A percentile compares a stretch with the other conserved stretches of the same genome.
These are phyloP conservation scores for Drosophila infuscata DNA, from an alignment of 2,888 invertebrate genomes.

Conservation along the genomic window DNA sequence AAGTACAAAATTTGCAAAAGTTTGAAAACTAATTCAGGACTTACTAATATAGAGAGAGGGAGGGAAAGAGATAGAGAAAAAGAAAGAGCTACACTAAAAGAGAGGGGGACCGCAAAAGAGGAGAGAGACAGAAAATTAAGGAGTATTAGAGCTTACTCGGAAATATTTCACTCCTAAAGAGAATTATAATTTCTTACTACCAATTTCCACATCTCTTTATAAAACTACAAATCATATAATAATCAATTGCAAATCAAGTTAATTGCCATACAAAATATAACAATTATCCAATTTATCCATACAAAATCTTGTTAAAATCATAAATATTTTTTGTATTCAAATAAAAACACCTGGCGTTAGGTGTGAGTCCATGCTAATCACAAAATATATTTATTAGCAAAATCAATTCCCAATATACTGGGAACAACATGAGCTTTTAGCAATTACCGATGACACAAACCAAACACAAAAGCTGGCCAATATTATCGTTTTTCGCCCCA, in stretches of 20 bases:
- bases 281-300: background rate
- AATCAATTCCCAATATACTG: slow-evolving; percentile 10
- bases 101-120: too few relatives aligned
- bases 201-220: background rate
- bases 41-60: background rate
- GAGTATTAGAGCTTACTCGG: too few relatives aligned
- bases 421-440: slow-evolving; percentile 3
- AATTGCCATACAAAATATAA: background rate
- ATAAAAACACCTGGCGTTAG: background rate
- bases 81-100: too few relatives aligned
- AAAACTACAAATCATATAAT: background rate
- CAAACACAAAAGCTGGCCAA: background rate
- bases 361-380: background rate
- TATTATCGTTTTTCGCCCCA: background rate
- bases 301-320: background rate
- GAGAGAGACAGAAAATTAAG: too few relatives aligned
- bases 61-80: background rate
- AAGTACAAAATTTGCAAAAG: background rate
- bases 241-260: background rate
- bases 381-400: background rate
- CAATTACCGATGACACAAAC: background rate
- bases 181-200: background rate
- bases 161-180: background rate
- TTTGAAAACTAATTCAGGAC: too few relatives aligned
- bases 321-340: background rate